Evolutionary conservation across 1,140 invertebrate species (phyloP).

Genomic region (Nylanderia fulva): DNA sequence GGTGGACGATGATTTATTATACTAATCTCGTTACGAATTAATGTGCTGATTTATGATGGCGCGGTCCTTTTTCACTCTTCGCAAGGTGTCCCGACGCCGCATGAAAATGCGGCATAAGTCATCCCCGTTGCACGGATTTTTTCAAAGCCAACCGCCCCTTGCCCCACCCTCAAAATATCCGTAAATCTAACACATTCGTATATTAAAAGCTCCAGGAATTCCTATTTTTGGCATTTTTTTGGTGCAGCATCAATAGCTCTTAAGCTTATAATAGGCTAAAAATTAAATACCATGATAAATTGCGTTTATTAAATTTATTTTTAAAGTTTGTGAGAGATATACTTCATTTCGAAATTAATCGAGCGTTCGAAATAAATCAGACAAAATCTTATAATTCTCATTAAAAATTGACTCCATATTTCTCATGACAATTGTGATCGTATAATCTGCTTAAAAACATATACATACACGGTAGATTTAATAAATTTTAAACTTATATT

Average conservation of each 20-base stretch:
- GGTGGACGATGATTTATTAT: slow-evolving; percentile 65
- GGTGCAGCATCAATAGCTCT: background rate
- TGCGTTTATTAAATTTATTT: slow-evolving; percentile 9
- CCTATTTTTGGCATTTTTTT: slow-evolving; percentile 11
- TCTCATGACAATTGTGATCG: background rate
- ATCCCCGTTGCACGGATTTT: slow-evolving; percentile 50
- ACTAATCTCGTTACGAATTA: slow-evolving; percentile 70
- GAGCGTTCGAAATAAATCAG: background rate
- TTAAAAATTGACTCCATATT: background rate
- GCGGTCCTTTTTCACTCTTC: slow-evolving; percentile 54
- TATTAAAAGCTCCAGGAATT: slow-evolving; percentile 49
- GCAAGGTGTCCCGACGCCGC: slow-evolving; percentile 37
- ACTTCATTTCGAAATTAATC: background rate
- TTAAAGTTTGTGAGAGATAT: background rate
- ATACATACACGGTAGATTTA: background rate
- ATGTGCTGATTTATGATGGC: slow-evolving; percentile 62
- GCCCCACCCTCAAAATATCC: slow-evolving; percentile 12
- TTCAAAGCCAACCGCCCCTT: slow-evolving; percentile 7
- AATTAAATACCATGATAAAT: slow-evolving; percentile 6
- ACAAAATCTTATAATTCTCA: background rate
- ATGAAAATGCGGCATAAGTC: slow-evolving; percentile 59
- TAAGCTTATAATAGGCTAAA: background rate
- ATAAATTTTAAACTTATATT: background rate
- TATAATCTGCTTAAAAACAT: background rate
- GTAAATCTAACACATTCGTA: slow-evolving; percentile 48